Evolutionary conservation across 2,797 vertebrate genomes (phyloP), one percentile per base, ranked within the genome.

Genomic region (Selene dorsalis): DNA sequence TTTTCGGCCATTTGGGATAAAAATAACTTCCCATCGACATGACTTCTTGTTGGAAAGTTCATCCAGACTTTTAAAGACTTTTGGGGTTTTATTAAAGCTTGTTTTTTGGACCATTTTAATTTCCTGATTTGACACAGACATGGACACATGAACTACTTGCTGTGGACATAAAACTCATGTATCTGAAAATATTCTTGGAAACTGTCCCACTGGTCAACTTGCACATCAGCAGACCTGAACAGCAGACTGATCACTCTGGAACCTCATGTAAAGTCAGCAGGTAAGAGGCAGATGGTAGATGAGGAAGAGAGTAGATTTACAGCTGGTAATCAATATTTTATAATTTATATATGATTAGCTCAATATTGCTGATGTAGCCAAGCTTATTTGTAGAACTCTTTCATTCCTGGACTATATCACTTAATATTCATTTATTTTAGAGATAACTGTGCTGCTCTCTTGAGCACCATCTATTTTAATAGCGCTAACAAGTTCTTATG

Each of bases 1-100:
- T 91, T 92, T 93, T 83, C 62, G 83, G 72, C 58, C 65, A 43
- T 61, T 69, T 8, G 48, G 14, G 59, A 82, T 87, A 81, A 85
- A 90, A 91, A 92, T 92, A 92, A 69, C 75, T 68, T 56, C 13
- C 8, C 11, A 17, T 63, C 64, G 75, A 39, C 82, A 73, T 68
- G 48, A 60, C 39, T 70, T 64, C 53, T 35, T 68, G 60, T 35
- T 35, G 13, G 57, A 82, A 61, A 41, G 39, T 52, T 71, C 50
- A 62, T 65, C 35, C 43, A 43, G 58, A 53, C 55, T 67, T 79
- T 76, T 75, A 55, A 7, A 56, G 43, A 45, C 28, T 1, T 41
- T n/a, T 3, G 0, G 73, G 56, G 38, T 63, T 83, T 75, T 32
- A 63, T 81, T 30, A 41, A 58, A 56, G 38, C n/a, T 24, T 11